Evolutionary conservation across 2,797 vertebrate species (phyloP), one percentile per base, ranked within the genome.

Genomic region (Cichlasoma orientale): DNA sequence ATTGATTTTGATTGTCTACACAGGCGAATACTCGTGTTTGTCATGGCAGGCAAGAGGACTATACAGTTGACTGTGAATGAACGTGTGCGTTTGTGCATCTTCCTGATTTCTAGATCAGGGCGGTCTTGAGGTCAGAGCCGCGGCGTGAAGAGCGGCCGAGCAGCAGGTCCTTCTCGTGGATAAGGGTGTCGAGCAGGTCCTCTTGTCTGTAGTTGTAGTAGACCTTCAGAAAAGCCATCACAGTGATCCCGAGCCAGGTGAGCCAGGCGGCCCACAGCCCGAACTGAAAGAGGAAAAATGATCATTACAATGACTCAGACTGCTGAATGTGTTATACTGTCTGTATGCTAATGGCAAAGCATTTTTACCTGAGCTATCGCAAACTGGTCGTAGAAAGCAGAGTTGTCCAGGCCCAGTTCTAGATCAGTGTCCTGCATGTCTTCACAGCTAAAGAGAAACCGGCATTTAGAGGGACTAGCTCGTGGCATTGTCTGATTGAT

Each of bases 191-290:
- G 80, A 99, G 94, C 84, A 99, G 95, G 89, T 98, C 98, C 82
- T 98, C 97, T 93, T 98, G 97, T 74, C 98, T 96, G 94, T 97
- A 97, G 95, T 97, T 99, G 90, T 97, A 96, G 92, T 98, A 98
- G 73, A 99, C 98, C 89, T 97, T 98, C 89, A 99, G 94, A 94
- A 99, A 99, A 72, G 98, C 97, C 93, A 99, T 94, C 74, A 96
- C 92, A 18, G 97, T 94, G 79, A 98, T 96, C 54, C 95, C 97
- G n/a, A 99, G 93, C 98, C 98, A 99, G 55, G 97, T 96, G 88
- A 99, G 94, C 98, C 98, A 99, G 5, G 97, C 95, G 47, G 97
- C 97, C 98, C 98, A 99, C 72, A 99, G 95, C 56, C 98, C 98
- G 69, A 98, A 98, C 98, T 99, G 86, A 69, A 92, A 54, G 58